These are phyloP conservation scores for Anabacerthia variegaticeps DNA, from an alignment of 2,797 vertebrate genomes.

Conservation along the genomic window DNA sequence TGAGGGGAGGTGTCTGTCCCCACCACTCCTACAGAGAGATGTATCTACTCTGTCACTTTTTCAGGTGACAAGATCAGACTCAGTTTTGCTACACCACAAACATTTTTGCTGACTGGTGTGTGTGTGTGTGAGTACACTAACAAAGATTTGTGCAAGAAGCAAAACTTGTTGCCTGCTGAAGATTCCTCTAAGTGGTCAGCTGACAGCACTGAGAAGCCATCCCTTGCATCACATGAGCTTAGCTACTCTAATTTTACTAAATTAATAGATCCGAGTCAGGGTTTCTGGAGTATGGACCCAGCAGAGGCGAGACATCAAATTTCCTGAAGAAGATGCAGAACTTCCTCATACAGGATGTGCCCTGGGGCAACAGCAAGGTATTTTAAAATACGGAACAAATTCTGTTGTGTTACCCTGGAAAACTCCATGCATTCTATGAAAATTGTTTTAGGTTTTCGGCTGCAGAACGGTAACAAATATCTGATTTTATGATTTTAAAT, in stretches of 20 bases:
- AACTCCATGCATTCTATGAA: background rate
- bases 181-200: background rate
- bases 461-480: background rate
- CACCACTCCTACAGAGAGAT: rapidly evolving
- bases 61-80: background rate
- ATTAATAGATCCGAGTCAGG: background rate
- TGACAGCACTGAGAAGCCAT: background rate
- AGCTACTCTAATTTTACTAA: background rate
- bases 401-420: background rate
- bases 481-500: background rate
- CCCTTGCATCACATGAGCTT: background rate
- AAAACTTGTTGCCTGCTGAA: background rate
- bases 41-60: background rate
- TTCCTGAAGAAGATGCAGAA: background rate
- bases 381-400: background rate
- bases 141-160: background rate
- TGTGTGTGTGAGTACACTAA: background rate
- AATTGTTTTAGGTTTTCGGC: background rate
- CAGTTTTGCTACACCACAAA: background rate
- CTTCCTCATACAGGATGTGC: background rate
- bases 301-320: background rate
- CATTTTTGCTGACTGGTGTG: background rate
- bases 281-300: background rate
- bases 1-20: background rate
- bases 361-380: background rate